Base-by-base conservation (phyloP, 2,797 vertebrate genomes). In the Pristis pectinata region DNA sequence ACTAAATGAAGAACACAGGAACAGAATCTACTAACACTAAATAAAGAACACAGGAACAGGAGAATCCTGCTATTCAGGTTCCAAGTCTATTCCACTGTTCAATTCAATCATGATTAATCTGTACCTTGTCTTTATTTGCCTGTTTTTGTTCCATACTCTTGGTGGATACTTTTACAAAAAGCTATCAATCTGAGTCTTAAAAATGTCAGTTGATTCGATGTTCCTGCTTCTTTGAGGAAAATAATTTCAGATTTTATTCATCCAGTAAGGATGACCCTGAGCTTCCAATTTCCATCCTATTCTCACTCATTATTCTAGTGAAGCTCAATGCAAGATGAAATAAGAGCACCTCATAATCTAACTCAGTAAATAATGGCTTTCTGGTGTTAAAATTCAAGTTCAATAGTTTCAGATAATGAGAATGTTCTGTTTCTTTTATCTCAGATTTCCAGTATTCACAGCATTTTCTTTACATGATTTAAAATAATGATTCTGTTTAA, bases 301-400 rank as follows among this genome's bases (percentile, higher is more conserved):
- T n/a, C n/a, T n/a, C n/a, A n/a, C n/a, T n/a, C n/a, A n/a, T n/a
- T n/a, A n/a, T n/a, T n/a, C n/a, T n/a, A n/a, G n/a, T n/a, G n/a
- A 89, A 94, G 89, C 13, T n/a, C 34, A 49, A 67, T 49, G 19
- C 53, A 37, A 87, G 37, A 94, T n/a, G n/a, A n/a, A n/a, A n/a
- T n/a, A n/a, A n/a, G n/a, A n/a, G n/a, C n/a, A n/a, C n/a, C n/a
- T n/a, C n/a, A n/a, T n/a, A n/a, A n/a, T n/a, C n/a, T n/a, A n/a
- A n/a, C n/a, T n/a, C n/a, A n/a, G n/a, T n/a, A n/a, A n/a, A n/a
- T n/a, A n/a, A n/a, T n/a, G n/a, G n/a, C n/a, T n/a, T n/a, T n/a
- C n/a, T n/a, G n/a, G n/a, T n/a, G n/a, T n/a, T n/a, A n/a, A n/a
- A n/a, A n/a, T n/a, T n/a, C n/a, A n/a, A n/a, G n/a, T n/a, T n/a